Evolutionary conservation across 2,113 vertebrate species (phyloP), one percentile per base, ranked within the genome.

Genomic region (Callopanchax toddi): DNA sequence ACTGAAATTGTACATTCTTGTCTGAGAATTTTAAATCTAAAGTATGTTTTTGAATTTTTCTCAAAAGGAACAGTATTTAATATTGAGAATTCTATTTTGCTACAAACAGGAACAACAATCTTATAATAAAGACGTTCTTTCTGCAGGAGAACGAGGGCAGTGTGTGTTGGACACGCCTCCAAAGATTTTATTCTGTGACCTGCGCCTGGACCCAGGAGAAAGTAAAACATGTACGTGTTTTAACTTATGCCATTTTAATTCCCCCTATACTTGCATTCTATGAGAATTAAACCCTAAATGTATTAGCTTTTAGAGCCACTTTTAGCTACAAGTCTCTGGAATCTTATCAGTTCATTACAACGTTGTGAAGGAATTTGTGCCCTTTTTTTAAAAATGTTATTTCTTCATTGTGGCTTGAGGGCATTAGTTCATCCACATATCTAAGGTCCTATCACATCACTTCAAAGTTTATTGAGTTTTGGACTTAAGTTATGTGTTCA

Each of bases 171-270:
- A 97, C 64, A 99, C 97, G 0, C 95, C 97, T 49, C 97, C 97
- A 1, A 99, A 99, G 89, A 99, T 99, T 78, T 89, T 99, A 18
- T 99, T 99, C 88, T 99, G 97, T 91, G 97, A 99, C 81, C 89
- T 99, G 66, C 81, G 94, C 18, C 92, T 99, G 81, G 97, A 98
- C 71, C 96, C 96, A 0, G 97, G 97, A 68, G 96, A 99, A 79
- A 97, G 95, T 67, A 99, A 96, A 86, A 96, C 89, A 16, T 94
- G 91, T 94, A 81, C 34, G 96, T 86, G 12, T 62, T 10, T 55
- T 53, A n/a, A 29, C n/a, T 29, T 25, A 23, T 11, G 48, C 2
- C 29, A 6, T 32, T 32, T 32, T 32, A 5, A 8, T 32, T 32
- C 6, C 26, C 29, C 29, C 6, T n/a, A n/a, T n/a, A n/a, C n/a